phyloP scores from a whole-genome alignment of 2,888 invertebrate genomes.

The Tubulanus polymorphus region DNA sequence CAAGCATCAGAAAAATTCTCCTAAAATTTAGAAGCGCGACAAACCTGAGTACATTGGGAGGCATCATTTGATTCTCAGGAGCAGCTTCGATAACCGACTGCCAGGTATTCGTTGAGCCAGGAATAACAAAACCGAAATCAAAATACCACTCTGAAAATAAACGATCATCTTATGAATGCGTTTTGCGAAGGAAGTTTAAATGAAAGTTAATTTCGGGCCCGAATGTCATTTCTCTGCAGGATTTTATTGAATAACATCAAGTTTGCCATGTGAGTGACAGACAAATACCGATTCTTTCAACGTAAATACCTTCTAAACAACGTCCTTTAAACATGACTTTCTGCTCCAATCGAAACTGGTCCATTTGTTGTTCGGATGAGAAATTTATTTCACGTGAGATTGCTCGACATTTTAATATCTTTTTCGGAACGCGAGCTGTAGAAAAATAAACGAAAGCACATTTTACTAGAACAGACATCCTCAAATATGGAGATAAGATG shows the following conservation, averaged over 20 bases:
- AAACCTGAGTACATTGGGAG: conserved; percentile 94
- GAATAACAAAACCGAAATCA: conserved; percentile 98
- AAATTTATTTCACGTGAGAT: conserved; percentile 60
- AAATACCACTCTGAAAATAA: conserved; percentile 84
- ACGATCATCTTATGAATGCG: no score
- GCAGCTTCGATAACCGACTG: conserved; percentile 98
- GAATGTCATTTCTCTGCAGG: no score
- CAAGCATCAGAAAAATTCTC: no score
- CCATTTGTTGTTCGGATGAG: conserved; percentile 77
- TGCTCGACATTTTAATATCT: conserved; percentile 83
- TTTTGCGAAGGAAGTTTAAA: no score
- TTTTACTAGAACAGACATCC: no score
- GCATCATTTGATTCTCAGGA: conserved; percentile 99
- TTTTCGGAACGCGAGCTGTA: conserved; percentile 93
- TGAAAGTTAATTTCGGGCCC: no score
- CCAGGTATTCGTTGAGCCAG: conserved; percentile 99
- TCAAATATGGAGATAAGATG: no score
- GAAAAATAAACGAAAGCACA: no score
- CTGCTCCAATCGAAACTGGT: conserved; percentile 92
- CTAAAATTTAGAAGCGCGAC: no score
- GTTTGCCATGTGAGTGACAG: no score
- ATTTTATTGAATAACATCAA: no score
- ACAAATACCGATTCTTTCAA: no score
- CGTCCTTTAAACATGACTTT: conserved; percentile 72
- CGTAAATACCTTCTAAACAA: conserved; percentile 69